Evolutionary conservation across 37 sponge, comb jelly and placozoan species (phyloP).

Genomic region (Diacarnus erythraeanus): DNA sequence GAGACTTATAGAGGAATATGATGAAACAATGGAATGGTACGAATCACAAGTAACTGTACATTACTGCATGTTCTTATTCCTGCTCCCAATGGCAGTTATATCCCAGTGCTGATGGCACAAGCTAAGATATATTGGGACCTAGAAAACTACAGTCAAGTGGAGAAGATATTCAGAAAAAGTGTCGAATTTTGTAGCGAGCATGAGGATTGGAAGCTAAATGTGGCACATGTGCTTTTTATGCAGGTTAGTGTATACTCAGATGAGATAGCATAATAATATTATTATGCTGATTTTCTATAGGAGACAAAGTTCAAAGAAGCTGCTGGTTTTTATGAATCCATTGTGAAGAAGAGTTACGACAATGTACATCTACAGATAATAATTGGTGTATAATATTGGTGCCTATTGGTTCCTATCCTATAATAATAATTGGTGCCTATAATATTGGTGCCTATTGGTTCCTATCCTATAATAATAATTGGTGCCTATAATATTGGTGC

Average conservation of each 20-base stretch:
- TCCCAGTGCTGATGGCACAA: constrained; percentile 98
- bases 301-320: constrained; percentile 96
- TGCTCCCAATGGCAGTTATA: constrained; percentile 63
- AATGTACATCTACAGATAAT: constrained; percentile 48
- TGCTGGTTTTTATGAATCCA: constrained; percentile 93
- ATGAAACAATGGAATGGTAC: constrained; percentile 91
- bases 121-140: constrained; percentile 98
- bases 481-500: neutral
- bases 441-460: neutral
- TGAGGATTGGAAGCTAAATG: constrained; percentile 96
- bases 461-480: no score
- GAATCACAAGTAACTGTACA: no score
- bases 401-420: no score
- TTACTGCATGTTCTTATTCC: neutral
- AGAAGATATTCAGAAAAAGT: constrained; percentile 93
- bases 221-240: constrained; percentile 98
- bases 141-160: constrained; percentile 89
- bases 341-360: constrained; percentile 94
- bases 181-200: constrained; percentile 98
- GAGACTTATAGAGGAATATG: constrained; percentile 92
- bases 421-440: neutral
- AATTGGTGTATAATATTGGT: neutral
- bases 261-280: no score
- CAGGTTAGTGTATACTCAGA: constrained; percentile 44
- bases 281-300: constrained; percentile 15